Conservation (phyloP, 2,113 vertebrate species). For the Pungitius pungitius region DNA sequence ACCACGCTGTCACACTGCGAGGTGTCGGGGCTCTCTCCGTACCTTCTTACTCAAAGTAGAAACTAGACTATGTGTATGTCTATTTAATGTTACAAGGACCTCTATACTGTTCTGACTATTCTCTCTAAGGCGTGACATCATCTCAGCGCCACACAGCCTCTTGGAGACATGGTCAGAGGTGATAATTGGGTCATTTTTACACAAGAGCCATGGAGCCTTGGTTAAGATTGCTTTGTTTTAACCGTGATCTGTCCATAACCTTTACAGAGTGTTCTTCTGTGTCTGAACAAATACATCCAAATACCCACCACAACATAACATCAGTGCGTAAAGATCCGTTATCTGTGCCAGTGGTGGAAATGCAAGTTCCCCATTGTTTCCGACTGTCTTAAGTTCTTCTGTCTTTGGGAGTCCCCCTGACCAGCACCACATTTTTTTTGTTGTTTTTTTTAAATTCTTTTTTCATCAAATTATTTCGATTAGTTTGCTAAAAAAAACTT, state of each 20-base stretch:
- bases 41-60: background rate
- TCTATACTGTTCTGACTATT: background rate
- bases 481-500: background rate
- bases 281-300: background rate
- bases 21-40: background rate
- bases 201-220: background rate
- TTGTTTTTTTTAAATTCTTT: too few species aligned
- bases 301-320: background rate
- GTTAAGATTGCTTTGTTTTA: background rate
- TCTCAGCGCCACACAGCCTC: background rate
- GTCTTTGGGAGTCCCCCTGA: background rate
- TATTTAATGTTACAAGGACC: background rate
- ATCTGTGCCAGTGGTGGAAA: background rate
- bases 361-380: background rate
- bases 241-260: background rate
- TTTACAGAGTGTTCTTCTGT: background rate
- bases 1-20: background rate
- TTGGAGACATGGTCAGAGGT: background rate
- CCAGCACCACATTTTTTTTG: background rate
- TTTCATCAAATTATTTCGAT: background rate
- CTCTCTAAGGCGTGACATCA: background rate
- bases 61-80: background rate
- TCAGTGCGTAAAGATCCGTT: too few species aligned
- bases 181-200: background rate
- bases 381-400: background rate